Percentiles rank a stretch among this genome's conserved stretches.
Conservation (phyloP, 2,888 invertebrate genomes). For the Lottia gigantea region DNA sequence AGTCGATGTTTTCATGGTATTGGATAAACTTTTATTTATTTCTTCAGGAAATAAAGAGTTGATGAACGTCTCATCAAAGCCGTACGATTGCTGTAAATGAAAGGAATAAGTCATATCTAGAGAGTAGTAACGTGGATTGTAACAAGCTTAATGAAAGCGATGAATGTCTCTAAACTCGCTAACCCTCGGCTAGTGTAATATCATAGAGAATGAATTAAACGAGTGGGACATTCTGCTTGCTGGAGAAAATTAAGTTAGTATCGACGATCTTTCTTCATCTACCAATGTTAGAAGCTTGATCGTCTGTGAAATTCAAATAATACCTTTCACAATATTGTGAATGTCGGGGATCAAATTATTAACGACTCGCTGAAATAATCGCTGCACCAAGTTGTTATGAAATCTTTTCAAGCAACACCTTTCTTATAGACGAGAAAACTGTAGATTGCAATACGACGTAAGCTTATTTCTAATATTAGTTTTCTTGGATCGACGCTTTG, state of each 20-base stretch:
- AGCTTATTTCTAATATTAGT: too few species aligned
- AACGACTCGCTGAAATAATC: background rate
- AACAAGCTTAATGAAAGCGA: slow-evolving; percentile 4
- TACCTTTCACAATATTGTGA: slow-evolving; percentile 10
- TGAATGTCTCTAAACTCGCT: background rate
- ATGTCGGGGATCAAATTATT: slow-evolving; percentile 10
- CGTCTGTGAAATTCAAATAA: slow-evolving; percentile 11
- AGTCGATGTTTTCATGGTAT: too few species aligned
- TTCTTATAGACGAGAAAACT: too few species aligned
- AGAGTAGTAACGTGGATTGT: background rate
- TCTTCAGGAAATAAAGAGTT: background rate
- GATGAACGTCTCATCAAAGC: slow-evolving; percentile 8
- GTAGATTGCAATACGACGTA: too few species aligned
- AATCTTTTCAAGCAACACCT: too few species aligned
- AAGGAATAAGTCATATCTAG: slow-evolving; percentile 2
- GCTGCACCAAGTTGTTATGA: too few species aligned
- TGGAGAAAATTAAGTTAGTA: background rate
- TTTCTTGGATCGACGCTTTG: too few species aligned
- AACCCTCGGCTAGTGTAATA: background rate
- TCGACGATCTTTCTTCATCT: slow-evolving; percentile 8
- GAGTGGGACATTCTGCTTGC: slow-evolving; percentile 8
- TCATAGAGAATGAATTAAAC: background rate
- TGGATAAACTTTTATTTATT: background rate
- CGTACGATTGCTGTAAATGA: background rate
- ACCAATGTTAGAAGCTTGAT: background rate